Conservation (phyloP, 2,797 vertebrate species). For the Mus minutoides region DNA sequence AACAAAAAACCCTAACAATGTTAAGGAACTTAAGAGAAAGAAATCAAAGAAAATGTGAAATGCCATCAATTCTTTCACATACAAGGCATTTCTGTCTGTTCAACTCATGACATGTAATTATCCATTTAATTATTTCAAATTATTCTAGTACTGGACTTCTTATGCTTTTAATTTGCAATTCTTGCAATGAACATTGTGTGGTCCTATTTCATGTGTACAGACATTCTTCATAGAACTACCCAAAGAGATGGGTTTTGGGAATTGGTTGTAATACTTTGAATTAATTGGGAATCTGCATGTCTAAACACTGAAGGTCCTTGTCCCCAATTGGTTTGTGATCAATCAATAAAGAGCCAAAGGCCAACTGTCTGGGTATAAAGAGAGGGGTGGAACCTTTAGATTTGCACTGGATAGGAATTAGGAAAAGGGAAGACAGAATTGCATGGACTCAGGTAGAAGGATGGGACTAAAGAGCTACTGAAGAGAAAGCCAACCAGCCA, state of each 20-base stretch:
- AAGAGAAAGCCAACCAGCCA: no score
- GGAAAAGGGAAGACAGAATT: not conserved
- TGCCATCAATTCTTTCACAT: not conserved
- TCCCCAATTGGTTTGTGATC: not conserved
- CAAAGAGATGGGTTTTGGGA: not conserved
- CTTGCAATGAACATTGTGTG: not conserved
- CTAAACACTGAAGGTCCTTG: not conserved
- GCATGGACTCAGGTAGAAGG: not conserved
- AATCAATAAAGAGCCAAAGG: not conserved
- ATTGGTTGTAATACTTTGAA: not conserved
- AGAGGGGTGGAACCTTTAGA: not conserved
- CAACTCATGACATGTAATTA: not conserved
- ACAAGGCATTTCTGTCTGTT: not conserved
- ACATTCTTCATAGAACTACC: not conserved
- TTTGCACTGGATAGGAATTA: not conserved
- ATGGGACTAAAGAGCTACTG: no score
- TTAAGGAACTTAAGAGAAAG: not conserved
- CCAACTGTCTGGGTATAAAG: not conserved
- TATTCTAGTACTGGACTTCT: not conserved
- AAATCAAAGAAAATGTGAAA: slow-evolving; percentile 19
- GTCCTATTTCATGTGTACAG: not conserved
- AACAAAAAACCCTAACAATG: no score
- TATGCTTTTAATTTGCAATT: not conserved
- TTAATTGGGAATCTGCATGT: not conserved
- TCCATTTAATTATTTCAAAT: not conserved